Percentiles rank a stretch among this genome's conserved stretches.
These are phyloP conservation scores for Papilio polyxenes DNA, from an alignment of 1,140 invertebrate species.

Conservation along the genomic window DNA sequence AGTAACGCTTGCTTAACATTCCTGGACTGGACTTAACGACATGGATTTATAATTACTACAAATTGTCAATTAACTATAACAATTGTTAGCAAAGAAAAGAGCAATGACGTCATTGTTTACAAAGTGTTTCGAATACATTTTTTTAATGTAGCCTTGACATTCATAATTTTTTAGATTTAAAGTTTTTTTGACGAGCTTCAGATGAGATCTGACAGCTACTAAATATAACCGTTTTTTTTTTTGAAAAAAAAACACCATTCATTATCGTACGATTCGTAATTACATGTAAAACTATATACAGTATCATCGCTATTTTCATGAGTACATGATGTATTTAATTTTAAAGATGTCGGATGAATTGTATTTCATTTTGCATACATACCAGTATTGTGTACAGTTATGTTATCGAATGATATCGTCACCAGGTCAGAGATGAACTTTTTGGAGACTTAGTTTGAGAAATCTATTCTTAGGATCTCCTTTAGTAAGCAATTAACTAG, in stretches of 20 bases:
- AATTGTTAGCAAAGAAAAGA: constrained; percentile 7
- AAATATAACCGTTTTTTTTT: background rate
- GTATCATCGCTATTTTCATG: background rate
- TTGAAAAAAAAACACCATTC: background rate
- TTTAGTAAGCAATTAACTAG: no score
- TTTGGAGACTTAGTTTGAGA: no score
- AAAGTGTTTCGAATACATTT: background rate
- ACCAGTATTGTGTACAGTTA: no score
- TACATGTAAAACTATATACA: background rate
- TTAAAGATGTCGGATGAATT: no score
- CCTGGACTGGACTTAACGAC: background rate
- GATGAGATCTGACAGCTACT: constrained; percentile 10
- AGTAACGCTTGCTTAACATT: background rate
- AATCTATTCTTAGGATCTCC: no score
- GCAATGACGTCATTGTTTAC: background rate
- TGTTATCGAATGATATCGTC: no score
- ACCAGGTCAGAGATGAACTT: no score
- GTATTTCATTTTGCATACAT: no score
- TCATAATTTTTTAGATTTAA: background rate
- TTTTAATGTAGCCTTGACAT: background rate
- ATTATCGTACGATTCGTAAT: background rate
- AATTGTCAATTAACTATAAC: background rate
- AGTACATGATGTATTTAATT: no score
- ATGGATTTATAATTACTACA: background rate
- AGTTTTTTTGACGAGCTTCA: background rate